Conservation (phyloP, 2,888 invertebrate genomes). For the Hecatera dysodea region DNA sequence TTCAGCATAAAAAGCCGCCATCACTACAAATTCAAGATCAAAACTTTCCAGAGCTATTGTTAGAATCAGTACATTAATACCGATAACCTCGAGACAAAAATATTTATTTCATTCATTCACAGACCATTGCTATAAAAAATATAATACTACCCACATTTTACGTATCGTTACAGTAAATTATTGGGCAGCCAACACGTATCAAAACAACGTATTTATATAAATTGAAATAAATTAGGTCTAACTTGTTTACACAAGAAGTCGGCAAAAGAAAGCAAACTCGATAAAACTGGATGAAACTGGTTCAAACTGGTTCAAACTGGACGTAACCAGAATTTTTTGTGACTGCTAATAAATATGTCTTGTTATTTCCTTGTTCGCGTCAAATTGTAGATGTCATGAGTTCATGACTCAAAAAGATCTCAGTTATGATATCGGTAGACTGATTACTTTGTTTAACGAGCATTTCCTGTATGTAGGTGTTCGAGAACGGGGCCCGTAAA, state of each 20-base stretch:
- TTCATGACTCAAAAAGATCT: slow-evolving; percentile 12
- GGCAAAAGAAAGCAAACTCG: slow-evolving; percentile 38
- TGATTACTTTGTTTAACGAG: not conserved
- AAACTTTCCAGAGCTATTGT: slow-evolving; percentile 27
- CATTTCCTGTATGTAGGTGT: not conserved
- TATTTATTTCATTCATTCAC: slow-evolving; percentile 53
- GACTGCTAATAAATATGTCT: slow-evolving; percentile 35
- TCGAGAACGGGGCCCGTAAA: no score
- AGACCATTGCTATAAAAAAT: slow-evolving; percentile 7
- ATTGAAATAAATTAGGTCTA: slow-evolving; percentile 44
- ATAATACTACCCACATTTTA: slow-evolving; percentile 10
- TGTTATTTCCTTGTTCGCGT: slow-evolving; percentile 54
- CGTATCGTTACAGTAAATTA: slow-evolving; percentile 30
- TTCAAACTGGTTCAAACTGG: slow-evolving; percentile 50
- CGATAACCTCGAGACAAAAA: slow-evolving; percentile 23
- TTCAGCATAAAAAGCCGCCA: not conserved
- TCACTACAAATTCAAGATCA: slow-evolving; percentile 27
- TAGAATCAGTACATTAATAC: slow-evolving; percentile 29
- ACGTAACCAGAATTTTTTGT: slow-evolving; percentile 41
- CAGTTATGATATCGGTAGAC: not conserved
- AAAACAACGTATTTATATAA: slow-evolving; percentile 30
- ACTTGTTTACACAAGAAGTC: slow-evolving; percentile 46
- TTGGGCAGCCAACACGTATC: slow-evolving; percentile 32
- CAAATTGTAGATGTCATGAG: slow-evolving; percentile 29
- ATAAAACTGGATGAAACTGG: slow-evolving; percentile 45